Base-by-base conservation (phyloP, 2,888 invertebrate species). In the Oscheius sp. region DNA sequence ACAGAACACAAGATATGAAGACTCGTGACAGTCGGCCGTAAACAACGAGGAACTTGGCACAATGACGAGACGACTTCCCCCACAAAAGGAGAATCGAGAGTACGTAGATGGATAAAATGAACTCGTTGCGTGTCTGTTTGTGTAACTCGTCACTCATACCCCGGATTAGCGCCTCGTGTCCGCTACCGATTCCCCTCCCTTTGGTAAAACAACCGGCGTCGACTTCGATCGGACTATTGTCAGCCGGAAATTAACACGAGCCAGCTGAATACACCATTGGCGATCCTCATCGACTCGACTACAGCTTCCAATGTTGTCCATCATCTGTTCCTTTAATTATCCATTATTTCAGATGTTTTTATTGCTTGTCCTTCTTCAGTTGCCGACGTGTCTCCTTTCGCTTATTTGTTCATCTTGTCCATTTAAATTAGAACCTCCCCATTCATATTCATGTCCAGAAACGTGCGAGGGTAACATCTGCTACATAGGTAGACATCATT, bases 401-500 rank as follows among this genome's bases (percentile, higher is more conserved):
- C 49, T 80, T 25, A 76, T 52, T 21, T 80, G 80, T 56, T 76
- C 80, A n/a, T 66, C 69, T 16, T 80, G 80, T 53, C 76, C 76
- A 13, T 80, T 73, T 64, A 35, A 46, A 3, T 53, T 74, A 1
- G 56, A 73, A 9, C 72, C 78, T 7, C 78, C 80, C 5, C 63
- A 78, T 53, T 69, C 72, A 27, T 35, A 63, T 0, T 46, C 66
- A 0, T 81, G 81, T 52, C 63, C 75, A 45, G 76, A 75, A 9
- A 76, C 78, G 0, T 81, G 81, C 58, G 75, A 81, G 41, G 81
- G 81, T 35, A 79, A 81, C 56, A 69, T 79, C 12, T 81, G 81
- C 68, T 81, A 73, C 66, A 81, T 81, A 43, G 77, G 81, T 53
- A 35, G 73, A 56, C 5, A 3, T 35, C 35, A 35, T 35, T 35